Base-by-base conservation (phyloP, 2,888 invertebrate genomes). In the Dyspetes luteomarginatus region DNA sequence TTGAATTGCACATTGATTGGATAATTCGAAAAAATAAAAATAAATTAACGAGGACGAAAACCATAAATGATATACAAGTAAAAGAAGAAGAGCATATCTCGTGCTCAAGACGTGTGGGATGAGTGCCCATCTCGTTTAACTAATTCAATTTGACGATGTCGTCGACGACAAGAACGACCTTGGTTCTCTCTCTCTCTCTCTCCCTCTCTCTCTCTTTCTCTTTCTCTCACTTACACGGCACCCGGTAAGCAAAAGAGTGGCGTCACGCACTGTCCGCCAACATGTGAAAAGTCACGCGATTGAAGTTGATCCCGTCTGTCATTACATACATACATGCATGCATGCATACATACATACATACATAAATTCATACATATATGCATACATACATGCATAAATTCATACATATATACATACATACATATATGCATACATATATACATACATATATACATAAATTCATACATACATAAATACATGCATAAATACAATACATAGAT, bases 211-310 rank as follows among this genome's bases (percentile, higher is more conserved):
- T 2, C 12, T 9, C 36, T n/a, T n/a, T n/a, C 12, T 4, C 36
- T 3, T 2, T 36, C 72, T 55, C 48, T 48, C 7, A 4, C 17
- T 48, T 48, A 30, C 45, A 71, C 72, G 30, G 30, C 64, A 64
- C 65, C 71, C 72, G 68, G 72, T 76, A 68, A 76, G 76, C 76
- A 68, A 81, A 45, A 81, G 75, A 55, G 55, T 48, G 48, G 68
- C 72, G 67, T 76, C 76, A 68, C 64, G 76, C 80, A 81, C 60
- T 48, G 62, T 67, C 62, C 36, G 62, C 45, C 72, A 65, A 75
- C 76, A 72, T 76, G 72, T 76, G 80, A 80, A 78, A 82, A 73
- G 82, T 83, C 83, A 83, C 83, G 83, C 82, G 78, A 83, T 81
- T 78, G 56, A 55, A 76, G 73, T 67, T 64, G 67, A 67, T 80